Percentiles rank a stretch among this genome's conserved stretches.
Evolutionary conservation across 2,113 vertebrate genomes (phyloP).

Genomic region (Galemys pyrenaicus): DNA sequence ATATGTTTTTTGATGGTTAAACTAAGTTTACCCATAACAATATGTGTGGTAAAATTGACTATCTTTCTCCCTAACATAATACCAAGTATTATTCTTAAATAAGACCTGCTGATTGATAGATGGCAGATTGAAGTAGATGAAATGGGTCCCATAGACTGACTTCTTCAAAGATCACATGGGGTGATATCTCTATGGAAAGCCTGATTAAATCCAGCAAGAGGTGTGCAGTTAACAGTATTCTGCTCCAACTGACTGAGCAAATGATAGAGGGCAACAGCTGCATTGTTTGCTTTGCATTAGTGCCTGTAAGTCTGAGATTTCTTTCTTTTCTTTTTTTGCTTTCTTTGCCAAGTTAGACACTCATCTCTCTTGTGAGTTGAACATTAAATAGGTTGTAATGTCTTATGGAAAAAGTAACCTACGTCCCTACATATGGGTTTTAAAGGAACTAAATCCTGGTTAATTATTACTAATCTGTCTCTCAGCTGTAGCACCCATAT

Average conservation of each 20-base stretch:
- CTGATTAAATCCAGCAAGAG: background rate
- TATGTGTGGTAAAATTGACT: background rate
- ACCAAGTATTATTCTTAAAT: background rate
- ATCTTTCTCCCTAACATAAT: background rate
- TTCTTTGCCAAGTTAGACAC: background rate
- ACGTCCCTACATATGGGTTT: background rate
- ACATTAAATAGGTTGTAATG: background rate
- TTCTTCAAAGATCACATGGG: background rate
- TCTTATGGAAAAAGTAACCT: background rate
- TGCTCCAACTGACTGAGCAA: background rate
- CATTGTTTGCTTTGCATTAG: background rate
- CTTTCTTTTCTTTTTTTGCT: background rate
- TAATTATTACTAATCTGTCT: background rate
- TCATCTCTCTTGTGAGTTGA: constrained; percentile 19
- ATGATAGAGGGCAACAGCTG: background rate
- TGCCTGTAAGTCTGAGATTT: background rate
- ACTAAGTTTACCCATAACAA: background rate
- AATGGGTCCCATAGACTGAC: background rate
- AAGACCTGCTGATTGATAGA: background rate
- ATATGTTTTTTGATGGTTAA: background rate
- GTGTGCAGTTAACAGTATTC: background rate
- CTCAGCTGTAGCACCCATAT: background rate
- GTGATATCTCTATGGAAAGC: background rate
- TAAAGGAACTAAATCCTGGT: background rate
- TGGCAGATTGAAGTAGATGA: background rate